A percentile compares a stretch with the other conserved stretches of the same genome.
Evolutionary conservation across 2,888 invertebrate genomes (phyloP).

Genomic region (Himalopsyche japonica): DNA sequence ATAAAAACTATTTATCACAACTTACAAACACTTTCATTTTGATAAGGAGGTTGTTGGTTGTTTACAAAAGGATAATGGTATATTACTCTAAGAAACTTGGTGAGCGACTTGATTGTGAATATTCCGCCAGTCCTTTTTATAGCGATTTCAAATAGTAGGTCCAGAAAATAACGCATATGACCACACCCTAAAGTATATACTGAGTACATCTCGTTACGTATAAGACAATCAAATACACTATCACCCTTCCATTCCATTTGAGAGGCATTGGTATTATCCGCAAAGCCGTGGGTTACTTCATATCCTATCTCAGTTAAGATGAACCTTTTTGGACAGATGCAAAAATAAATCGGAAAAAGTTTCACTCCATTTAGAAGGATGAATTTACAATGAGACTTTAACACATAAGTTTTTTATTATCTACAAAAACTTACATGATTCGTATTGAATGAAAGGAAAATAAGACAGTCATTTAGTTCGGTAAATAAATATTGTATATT

Average conservation of each 20-base stretch:
- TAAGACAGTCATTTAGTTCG: too few relatives aligned
- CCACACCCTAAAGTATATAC: constrained; percentile 27
- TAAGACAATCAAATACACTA: not conserved
- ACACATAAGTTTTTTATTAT: too few relatives aligned
- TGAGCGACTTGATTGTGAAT: constrained; percentile 15
- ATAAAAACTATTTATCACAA: not conserved
- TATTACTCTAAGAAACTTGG: not conserved
- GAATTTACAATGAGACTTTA: too few relatives aligned
- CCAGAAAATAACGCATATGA: constrained; percentile 20
- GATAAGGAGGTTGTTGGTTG: not conserved
- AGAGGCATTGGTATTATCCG: constrained; percentile 28
- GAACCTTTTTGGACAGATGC: not conserved
- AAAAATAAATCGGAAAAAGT: too few relatives aligned
- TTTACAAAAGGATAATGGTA: not conserved
- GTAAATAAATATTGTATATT: too few relatives aligned
- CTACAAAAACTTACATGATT: too few relatives aligned
- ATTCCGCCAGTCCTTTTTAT: constrained; percentile 20
- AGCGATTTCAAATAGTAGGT: constrained; percentile 13
- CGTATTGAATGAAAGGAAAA: too few relatives aligned
- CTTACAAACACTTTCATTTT: constrained; percentile 37
- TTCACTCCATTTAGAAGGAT: too few relatives aligned
- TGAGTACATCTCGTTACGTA: not conserved
- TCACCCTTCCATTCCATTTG: constrained; percentile 22
- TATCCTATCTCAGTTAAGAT: not conserved
- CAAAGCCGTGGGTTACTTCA: not conserved